Evolutionary conservation across 1,140 invertebrate genomes (phyloP), one percentile per base, ranked within the genome.

Genomic region (Octopus bimaculoides): DNA sequence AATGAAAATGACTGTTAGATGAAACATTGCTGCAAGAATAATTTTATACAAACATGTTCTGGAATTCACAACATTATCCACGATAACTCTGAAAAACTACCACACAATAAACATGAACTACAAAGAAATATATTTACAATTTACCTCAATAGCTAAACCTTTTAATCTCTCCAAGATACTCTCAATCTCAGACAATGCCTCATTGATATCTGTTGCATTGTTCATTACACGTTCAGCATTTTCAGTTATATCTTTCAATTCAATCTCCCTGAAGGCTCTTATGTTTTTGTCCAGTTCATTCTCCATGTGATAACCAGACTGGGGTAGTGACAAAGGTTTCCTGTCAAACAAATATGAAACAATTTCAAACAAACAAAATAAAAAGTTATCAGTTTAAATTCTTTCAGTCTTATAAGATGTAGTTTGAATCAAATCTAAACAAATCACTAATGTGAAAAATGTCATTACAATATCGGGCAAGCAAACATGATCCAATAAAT

Each of bases 281-380:
- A 90, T 82, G 54, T 89, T 79, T n/a, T 76, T 80, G 83, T 92
- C 91, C 14, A 92, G 85, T 54, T 91, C 89, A 73, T 91, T 91
- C 69, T 84, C 78, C 9, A 87, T 80, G 82, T 91, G 89, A 5
- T 83, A 79, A 1, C 89, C 89, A n/a, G 86, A 83, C 26, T 86
- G 73, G 41, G 88, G 86, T 52, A 84, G 81, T 17, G 91, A 89
- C 10, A 91, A 81, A 4, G 84, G 82, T 81, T 88, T 88, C 41
- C 89, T 90, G 82, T 17, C 79, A 78, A 77, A 79, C 12, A 84
- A 77, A 82, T 14, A 74, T 17, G n/a, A 66, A 66, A 66, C 12
- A n/a, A 41, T 41, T 41, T 41, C 26, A 41, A 41, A 41, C 26
- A 41, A 41, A 41, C 26, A 41, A 41, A 41, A 41, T 1, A 41